phyloP scores from a whole-genome alignment of 2,888 invertebrate species.

The Unio pictorum region DNA sequence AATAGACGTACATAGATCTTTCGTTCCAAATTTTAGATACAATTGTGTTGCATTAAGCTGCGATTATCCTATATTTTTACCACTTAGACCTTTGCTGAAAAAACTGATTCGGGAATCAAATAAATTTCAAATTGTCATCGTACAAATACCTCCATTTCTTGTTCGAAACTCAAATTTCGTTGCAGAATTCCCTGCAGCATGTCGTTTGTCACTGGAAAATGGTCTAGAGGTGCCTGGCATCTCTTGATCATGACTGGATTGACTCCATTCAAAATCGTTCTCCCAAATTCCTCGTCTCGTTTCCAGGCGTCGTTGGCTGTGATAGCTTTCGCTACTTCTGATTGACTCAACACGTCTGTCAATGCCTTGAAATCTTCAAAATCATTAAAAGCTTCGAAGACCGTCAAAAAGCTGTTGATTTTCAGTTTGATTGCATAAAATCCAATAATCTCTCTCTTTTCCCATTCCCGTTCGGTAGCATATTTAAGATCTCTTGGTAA shows the following conservation, averaged over 20 bases:
- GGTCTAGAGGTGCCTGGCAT: conserved; percentile 2
- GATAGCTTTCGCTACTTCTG: too few species aligned
- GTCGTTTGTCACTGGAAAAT: conserved; percentile 32
- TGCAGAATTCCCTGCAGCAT: conserved; percentile 22
- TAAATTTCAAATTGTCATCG: too few species aligned
- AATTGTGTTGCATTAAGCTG: too few species aligned
- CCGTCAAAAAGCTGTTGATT: conserved; percentile 21
- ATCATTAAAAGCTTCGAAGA: conserved; percentile 26
- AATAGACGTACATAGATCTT: too few species aligned
- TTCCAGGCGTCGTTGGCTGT: too few species aligned
- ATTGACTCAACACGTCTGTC: too few species aligned
- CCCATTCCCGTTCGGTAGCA: conserved; percentile 21
- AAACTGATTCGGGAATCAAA: too few species aligned
- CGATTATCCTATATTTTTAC: too few species aligned
- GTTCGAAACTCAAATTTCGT: conserved; percentile 17
- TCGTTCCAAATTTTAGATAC: too few species aligned
- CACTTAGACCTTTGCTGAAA: too few species aligned
- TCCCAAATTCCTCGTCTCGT: conserved; percentile 32
- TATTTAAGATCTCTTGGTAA: conserved; percentile 28
- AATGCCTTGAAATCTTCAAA: conserved; percentile 28
- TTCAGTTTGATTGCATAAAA: conserved; percentile 27
- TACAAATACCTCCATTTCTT: conserved; percentile 31
- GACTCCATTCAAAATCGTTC: conserved; percentile 22
- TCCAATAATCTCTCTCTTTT: conserved; percentile 24
- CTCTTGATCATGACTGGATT: conserved; percentile 24